Conservation (phyloP, 2,113 vertebrate species). For the Rallus limicola region DNA sequence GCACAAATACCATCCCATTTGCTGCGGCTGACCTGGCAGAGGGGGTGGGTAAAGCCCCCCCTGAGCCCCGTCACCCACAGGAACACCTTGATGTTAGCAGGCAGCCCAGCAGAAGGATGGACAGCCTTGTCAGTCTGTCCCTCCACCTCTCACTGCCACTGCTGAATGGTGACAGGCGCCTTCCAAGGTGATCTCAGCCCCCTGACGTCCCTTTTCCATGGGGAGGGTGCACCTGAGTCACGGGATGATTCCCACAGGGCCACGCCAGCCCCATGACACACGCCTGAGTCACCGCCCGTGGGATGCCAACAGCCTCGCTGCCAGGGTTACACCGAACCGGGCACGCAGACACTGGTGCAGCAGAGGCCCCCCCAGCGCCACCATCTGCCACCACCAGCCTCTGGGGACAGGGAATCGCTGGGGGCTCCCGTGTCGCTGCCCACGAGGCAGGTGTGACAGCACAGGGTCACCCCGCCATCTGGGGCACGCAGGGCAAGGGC, state of each 20-base stretch:
- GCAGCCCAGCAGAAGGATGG: not conserved
- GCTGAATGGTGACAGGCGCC: rapidly evolving
- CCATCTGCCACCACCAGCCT: not conserved
- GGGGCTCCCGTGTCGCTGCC: not conserved
- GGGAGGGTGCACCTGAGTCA: not conserved
- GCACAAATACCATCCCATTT: rapidly evolving
- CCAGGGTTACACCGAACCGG: rapidly evolving
- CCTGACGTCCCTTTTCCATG: rapidly evolving
- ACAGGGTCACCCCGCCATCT: too few species aligned
- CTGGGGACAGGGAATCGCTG: not conserved
- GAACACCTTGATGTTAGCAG: rapidly evolving
- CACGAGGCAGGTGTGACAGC: not conserved
- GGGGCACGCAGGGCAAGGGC: not conserved
- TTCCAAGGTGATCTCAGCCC: not conserved
- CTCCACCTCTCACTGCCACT: not conserved
- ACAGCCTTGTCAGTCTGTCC: not conserved
- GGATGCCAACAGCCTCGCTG: not conserved
- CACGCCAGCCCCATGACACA: not conserved
- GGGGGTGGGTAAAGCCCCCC: not conserved
- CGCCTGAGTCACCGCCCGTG: rapidly evolving
- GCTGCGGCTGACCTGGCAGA: not conserved
- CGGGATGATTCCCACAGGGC: not conserved
- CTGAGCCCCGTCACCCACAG: rapidly evolving
- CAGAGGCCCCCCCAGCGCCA: too few species aligned
- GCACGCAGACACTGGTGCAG: not conserved